Evolutionary conservation across 2,797 vertebrate species (phyloP), one percentile per base, ranked within the genome.

Genomic region (Lemur catta): DNA sequence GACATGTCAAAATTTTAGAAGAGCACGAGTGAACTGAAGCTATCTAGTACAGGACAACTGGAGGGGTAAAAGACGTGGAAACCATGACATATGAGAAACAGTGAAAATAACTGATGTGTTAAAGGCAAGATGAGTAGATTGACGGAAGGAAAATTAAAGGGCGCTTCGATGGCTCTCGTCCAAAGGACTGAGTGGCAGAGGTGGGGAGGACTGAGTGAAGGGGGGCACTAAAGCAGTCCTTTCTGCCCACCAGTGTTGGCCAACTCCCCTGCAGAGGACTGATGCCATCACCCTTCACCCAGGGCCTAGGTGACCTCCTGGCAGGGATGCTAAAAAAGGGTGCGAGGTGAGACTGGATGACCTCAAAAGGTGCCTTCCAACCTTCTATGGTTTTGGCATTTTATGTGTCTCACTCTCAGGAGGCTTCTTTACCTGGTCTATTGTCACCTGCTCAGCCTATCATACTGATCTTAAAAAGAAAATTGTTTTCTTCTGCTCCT

Each of bases 381-480:
- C 22, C 48, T 35, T 35, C 48, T 67, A 3, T 8, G 75, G 87
- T 79, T 30, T 72, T 74, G 55, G 4, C 10, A 43, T 81, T 88
- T 57, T 33, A 38, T 38, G 33, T 13, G 12, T 61, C 63, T 52
- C 35, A 76, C 41, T 48, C 65, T 89, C 22, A 84, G 76, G 67
- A 93, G 20, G 24, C n/a, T 33, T 82, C 65, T 76, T 84, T 50
- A 46, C 12, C 38, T 85, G 38, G 17, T 72, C 61, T 48, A 1
- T 46, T 57, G 26, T 92, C 30, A 76, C 50, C 46, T 80, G 24
- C 24, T 59, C 67, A 61, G 33, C 7, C 10, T 38, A 84, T 57
- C 67, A 48, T 10, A n/a, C 52, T 30, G 35, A 80, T 75, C 87
- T 93, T 55, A 43, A 55, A 84, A 87, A 87, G n/a, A 75, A 79